These are phyloP conservation scores for Odobenus rosmarus DNA, from an alignment of 2,113 vertebrate genomes.

Conservation along the genomic window DNA sequence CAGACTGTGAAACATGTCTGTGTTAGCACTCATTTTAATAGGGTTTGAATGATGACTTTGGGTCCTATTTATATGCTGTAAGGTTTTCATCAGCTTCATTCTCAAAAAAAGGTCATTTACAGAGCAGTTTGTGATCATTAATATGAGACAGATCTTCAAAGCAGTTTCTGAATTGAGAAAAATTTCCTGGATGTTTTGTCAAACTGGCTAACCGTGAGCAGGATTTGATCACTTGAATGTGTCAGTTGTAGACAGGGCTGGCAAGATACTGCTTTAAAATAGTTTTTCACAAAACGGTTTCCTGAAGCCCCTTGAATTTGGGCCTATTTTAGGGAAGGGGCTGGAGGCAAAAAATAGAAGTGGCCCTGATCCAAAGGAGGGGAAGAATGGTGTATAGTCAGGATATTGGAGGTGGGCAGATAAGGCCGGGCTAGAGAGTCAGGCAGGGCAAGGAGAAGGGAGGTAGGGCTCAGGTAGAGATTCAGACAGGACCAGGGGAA, in stretches of 20 bases:
- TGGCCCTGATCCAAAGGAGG: fast-evolving
- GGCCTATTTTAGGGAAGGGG: not conserved
- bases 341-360: not conserved
- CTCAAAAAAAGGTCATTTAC: conserved; percentile 46
- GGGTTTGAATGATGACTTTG: not conserved
- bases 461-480: too few species aligned
- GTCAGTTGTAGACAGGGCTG: not conserved
- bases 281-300: not conserved
- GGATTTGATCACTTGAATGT: not conserved
- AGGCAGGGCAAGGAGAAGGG: too few species aligned
- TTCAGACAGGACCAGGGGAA: not conserved
- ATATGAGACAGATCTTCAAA: conserved; percentile 26
- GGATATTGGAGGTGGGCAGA: not conserved
- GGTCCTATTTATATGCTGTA: not conserved
- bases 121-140: conserved; percentile 5
- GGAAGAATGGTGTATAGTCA: not conserved
- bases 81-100: conserved; percentile 20
- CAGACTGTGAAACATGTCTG: not conserved
- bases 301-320: not conserved
- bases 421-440: not conserved
- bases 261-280: not conserved
- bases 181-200: not conserved
- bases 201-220: not conserved
- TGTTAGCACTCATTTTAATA: not conserved
- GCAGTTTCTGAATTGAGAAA: not conserved